Conservation (phyloP, 2,888 invertebrate genomes). For the Kryphioiulus occultus region DNA sequence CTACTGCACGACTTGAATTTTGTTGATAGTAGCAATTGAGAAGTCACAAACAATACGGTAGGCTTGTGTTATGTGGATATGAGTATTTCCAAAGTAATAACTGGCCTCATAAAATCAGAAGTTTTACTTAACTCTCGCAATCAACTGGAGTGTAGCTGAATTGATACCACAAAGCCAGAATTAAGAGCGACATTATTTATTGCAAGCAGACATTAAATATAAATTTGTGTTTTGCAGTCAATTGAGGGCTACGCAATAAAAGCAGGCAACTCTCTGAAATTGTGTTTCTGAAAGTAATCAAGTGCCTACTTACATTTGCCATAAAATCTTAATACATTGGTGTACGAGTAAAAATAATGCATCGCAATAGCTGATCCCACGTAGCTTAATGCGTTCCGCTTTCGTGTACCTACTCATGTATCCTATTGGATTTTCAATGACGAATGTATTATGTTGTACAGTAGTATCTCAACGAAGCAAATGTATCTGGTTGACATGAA, state of each 20-base stretch:
- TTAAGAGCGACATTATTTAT: not conserved
- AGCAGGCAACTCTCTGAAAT: not conserved
- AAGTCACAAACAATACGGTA: too few species aligned
- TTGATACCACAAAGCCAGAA: not conserved
- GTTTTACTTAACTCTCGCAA: too few species aligned
- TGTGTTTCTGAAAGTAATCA: not conserved
- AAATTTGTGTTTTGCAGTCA: not conserved
- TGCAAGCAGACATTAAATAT: not conserved
- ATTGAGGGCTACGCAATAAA: not conserved
- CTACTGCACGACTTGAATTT: too few species aligned
- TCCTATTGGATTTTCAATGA: not conserved
- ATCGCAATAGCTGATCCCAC: not conserved
- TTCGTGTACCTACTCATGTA: not conserved
- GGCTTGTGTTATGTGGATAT: too few species aligned
- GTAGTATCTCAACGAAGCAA: not conserved
- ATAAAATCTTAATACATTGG: constrained; percentile 13
- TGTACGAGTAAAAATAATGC: not conserved
- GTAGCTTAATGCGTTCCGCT: not conserved
- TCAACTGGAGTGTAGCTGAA: too few species aligned
- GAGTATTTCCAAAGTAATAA: too few species aligned
- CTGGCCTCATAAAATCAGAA: too few species aligned
- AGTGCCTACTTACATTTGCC: constrained; percentile 2
- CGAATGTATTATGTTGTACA: not conserved
- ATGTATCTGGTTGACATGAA: not conserved
- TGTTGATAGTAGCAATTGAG: too few species aligned